Conservation (phyloP, 23 tunicate genomes). For the Aplidium turbinatum region DNA sequence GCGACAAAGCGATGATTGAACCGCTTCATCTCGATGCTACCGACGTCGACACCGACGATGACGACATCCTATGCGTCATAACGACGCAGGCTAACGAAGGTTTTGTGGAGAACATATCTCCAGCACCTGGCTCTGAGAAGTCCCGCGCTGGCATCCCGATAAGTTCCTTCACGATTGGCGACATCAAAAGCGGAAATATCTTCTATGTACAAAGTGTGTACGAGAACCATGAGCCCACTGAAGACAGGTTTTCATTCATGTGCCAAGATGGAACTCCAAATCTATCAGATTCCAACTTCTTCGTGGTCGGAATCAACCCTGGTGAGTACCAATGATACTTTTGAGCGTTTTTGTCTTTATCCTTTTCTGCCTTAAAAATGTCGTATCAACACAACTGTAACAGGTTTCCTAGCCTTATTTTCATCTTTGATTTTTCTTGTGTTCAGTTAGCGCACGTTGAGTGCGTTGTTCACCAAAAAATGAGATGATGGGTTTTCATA, state of each 20-base stretch:
- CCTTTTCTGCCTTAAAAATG: no score
- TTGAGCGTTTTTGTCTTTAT: no score
- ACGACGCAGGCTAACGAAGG: conserved; percentile 92
- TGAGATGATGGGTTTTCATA: no score
- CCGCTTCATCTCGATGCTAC: conserved; percentile 70
- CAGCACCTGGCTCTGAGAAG: conserved; percentile 89
- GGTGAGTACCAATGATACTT: conserved; percentile 41
- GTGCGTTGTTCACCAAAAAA: no score
- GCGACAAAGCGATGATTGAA: conserved; percentile 70
- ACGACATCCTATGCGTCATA: conserved; percentile 84
- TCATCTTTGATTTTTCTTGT: no score
- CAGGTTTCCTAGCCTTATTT: no score
- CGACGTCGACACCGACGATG: conserved; percentile 84
- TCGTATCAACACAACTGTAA: no score
- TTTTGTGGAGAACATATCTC: conserved; percentile 85
- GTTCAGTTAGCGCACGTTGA: no score
- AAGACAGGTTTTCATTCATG: conserved; percentile 78
- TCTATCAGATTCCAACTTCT: conserved; percentile 40
- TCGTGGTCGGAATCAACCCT: conserved; percentile 63
- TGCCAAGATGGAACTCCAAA: conserved; percentile 96
- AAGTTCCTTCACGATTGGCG: conserved; percentile 89
- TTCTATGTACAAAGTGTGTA: conserved; percentile 89
- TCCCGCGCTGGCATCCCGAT: conserved; percentile 91
- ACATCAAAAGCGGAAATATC: conserved; percentile 71
- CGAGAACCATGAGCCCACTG: conserved; percentile 75